These are phyloP conservation scores for Pelagia noctiluca DNA, from an alignment of 30 jellyfish, hydroid and myxozoan genomes.

Conservation along the genomic window DNA sequence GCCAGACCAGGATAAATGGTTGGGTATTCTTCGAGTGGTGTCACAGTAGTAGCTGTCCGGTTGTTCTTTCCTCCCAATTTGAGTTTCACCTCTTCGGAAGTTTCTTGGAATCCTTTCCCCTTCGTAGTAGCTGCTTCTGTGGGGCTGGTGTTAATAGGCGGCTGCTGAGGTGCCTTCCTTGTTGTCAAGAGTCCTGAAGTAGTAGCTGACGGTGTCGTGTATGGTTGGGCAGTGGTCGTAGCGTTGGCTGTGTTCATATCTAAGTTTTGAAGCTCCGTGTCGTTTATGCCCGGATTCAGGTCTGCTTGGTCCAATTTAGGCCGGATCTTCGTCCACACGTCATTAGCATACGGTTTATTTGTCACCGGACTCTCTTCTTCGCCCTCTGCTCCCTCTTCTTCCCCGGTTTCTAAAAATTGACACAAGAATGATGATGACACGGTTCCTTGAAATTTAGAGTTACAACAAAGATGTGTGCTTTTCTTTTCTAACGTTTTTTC, in stretches of 20 bases:
- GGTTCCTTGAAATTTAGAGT: too few species aligned
- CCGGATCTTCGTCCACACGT: slow-evolving; percentile 29
- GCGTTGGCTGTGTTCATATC: background rate
- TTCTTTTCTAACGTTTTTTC: too few species aligned
- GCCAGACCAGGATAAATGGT: background rate
- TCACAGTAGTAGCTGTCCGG: background rate
- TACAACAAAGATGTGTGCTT: too few species aligned
- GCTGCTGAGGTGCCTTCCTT: slow-evolving; percentile 5
- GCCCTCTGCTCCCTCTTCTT: slow-evolving; percentile 3
- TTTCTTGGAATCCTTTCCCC: background rate
- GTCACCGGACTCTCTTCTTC: slow-evolving; percentile 36
- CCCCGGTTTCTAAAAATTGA: background rate
- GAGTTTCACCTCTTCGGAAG: background rate
- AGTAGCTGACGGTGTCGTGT: background rate
- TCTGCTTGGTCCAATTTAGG: slow-evolving; percentile 65
- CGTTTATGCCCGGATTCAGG: slow-evolving; percentile 46
- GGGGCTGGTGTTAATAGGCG: too few species aligned
- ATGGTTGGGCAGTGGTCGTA: slow-evolving; percentile 16
- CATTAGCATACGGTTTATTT: slow-evolving; percentile 2
- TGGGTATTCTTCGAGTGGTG: background rate
- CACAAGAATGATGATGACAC: too few species aligned
- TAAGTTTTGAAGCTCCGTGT: slow-evolving; percentile 29
- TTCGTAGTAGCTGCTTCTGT: background rate
- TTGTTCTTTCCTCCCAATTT: background rate
- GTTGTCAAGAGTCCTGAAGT: too few species aligned